phyloP scores from a whole-genome alignment of 2,888 invertebrate genomes.

The Fissipunctia ypsillon region DNA sequence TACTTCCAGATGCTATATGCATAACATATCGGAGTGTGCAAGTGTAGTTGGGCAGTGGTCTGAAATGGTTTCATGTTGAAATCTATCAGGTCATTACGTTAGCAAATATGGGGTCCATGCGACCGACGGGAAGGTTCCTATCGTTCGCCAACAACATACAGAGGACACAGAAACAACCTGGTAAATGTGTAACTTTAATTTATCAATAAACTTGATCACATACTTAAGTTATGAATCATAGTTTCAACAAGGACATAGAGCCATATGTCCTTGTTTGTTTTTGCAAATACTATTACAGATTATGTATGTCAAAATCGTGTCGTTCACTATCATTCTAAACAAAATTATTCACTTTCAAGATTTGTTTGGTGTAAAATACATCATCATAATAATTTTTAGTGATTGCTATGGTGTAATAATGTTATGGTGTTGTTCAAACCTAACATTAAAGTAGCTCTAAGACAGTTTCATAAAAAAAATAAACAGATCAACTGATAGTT shows the following conservation, averaged over 20 bases:
- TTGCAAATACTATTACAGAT: slow-evolving; percentile 40
- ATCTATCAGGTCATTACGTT: slow-evolving; percentile 66
- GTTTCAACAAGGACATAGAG: no score
- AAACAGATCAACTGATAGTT: no score
- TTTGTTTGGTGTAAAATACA: neutral
- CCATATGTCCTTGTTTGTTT: slow-evolving; percentile 73
- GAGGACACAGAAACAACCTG: slow-evolving; percentile 89
- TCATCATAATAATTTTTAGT: neutral
- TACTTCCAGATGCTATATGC: slow-evolving; percentile 78
- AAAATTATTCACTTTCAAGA: neutral
- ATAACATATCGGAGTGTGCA: slow-evolving; percentile 70
- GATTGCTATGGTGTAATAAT: neutral
- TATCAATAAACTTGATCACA: slow-evolving; percentile 63
- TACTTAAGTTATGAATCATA: slow-evolving; percentile 78
- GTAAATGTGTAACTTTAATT: slow-evolving; percentile 74
- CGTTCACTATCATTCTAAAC: neutral
- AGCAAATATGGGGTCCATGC: slow-evolving; percentile 91
- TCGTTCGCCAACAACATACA: slow-evolving; percentile 91
- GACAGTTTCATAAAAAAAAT: neutral
- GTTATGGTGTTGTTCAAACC: neutral
- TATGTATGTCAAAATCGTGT: slow-evolving; percentile 40
- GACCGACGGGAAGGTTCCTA: slow-evolving; percentile 91
- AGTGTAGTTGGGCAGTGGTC: slow-evolving; percentile 60
- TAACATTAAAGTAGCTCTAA: neutral
- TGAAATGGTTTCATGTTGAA: slow-evolving; percentile 78